These are phyloP conservation scores for Ladona fulva DNA, from an alignment of 1,140 invertebrate species.

Conservation along the genomic window DNA sequence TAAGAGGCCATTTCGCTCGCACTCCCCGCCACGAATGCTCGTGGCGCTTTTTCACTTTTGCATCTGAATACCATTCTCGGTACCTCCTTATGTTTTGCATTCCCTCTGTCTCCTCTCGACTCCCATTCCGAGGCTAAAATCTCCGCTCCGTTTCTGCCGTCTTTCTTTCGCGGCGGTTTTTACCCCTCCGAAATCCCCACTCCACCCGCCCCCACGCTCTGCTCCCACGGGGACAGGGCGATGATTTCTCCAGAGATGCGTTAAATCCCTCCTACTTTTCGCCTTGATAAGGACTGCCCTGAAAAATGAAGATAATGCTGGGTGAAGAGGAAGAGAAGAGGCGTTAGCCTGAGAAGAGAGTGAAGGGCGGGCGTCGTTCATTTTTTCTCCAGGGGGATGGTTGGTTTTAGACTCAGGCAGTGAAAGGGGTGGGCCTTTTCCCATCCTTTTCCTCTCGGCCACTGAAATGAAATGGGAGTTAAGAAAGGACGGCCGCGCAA, in stretches of 20 bases:
- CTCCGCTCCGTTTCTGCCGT: too few relatives aligned
- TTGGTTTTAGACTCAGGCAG: neutral
- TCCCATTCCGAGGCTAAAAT: too few relatives aligned
- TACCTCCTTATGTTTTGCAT: too few relatives aligned
- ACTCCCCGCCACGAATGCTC: too few relatives aligned
- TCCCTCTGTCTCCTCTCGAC: too few relatives aligned
- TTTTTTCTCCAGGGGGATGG: neutral
- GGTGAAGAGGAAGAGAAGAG: too few relatives aligned
- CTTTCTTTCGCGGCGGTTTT: too few relatives aligned
- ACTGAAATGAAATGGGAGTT: neutral
- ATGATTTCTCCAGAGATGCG: constrained; percentile 4
- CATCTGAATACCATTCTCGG: too few relatives aligned
- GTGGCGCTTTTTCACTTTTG: too few relatives aligned
- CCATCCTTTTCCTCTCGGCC: neutral
- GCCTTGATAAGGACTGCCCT: constrained; percentile 2
- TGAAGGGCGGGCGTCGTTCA: too few relatives aligned
- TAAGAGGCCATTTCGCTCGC: too few relatives aligned
- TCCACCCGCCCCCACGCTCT: neutral
- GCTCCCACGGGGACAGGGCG: neutral
- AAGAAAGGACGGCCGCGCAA: neutral
- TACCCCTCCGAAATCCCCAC: neutral
- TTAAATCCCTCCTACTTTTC: neutral
- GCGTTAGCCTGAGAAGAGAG: too few relatives aligned
- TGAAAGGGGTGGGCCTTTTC: neutral
- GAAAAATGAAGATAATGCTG: neutral